Evolutionary conservation across 2,113 vertebrate species (phyloP).

Genomic region (Nansenia antarctica): DNA sequence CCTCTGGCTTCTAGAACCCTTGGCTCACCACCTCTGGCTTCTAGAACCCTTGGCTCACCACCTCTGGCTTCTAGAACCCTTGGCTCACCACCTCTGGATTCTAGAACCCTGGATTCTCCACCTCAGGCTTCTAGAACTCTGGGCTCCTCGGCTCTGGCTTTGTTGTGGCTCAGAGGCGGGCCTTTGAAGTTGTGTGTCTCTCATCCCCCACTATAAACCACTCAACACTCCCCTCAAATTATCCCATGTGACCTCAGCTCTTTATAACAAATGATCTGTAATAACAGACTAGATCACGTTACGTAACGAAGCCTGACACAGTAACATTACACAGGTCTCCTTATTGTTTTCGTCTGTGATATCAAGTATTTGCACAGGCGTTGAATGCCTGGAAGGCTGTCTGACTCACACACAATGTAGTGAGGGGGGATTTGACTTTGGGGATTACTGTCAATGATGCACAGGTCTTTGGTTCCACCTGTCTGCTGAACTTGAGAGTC

Average conservation of each 20-base stretch:
- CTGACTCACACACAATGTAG: background rate
- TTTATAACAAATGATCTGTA: background rate
- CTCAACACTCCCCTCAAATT: background rate
- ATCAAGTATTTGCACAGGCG: background rate
- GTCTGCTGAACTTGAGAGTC: background rate
- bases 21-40: too few relatives aligned
- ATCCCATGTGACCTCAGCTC: background rate
- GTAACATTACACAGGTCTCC: background rate
- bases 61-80: too few relatives aligned
- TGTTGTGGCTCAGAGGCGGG: background rate
- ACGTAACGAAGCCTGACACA: background rate
- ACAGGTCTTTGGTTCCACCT: background rate
- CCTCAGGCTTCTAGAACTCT: too few relatives aligned
- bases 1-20: too few relatives aligned
- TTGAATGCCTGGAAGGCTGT: background rate
- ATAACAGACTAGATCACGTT: background rate
- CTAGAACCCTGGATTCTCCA: background rate
- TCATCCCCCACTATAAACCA: background rate
- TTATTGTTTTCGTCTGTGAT: background rate
- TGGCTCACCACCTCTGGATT: too few relatives aligned
- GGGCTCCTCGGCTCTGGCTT: too few relatives aligned
- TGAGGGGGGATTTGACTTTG: background rate
- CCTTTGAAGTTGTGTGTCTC: background rate
- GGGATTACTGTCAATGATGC: background rate
- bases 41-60: too few relatives aligned